Conservation (phyloP, 1,140 invertebrate genomes). For the Homarus americanus region DNA sequence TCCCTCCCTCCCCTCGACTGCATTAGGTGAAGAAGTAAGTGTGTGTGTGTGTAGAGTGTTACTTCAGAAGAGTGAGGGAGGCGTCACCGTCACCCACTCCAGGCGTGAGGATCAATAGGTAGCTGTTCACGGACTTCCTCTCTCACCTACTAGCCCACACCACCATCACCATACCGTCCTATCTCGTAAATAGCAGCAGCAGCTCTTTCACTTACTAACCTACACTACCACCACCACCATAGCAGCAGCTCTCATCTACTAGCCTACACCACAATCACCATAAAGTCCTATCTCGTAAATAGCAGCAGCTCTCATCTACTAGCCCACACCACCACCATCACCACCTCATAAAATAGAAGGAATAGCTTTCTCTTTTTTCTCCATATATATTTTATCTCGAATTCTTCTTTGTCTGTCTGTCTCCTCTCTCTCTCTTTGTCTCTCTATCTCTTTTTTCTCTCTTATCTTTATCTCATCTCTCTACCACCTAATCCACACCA, state of each 20-base stretch:
- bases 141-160: not conserved
- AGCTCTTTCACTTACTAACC: no score
- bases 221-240: not conserved
- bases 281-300: no score
- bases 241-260: not conserved
- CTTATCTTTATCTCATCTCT: not conserved
- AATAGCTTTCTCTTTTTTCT: not conserved
- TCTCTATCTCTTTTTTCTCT: not conserved
- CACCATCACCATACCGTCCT: not conserved
- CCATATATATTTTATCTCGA: not conserved
- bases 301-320: no score
- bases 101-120: not conserved
- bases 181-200: no score
- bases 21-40: not conserved
- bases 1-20: constrained; percentile 6
- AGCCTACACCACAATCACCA: no score
- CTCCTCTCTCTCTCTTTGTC: not conserved
- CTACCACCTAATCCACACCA: no score
- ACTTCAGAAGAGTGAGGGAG: not conserved
- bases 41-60: not conserved
- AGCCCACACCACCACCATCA: no score
- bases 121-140: no score
- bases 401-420: not conserved
- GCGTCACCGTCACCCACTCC: not conserved
- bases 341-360: no score